Conservation (phyloP, 2,797 vertebrate genomes). For the Tapera naevia region DNA sequence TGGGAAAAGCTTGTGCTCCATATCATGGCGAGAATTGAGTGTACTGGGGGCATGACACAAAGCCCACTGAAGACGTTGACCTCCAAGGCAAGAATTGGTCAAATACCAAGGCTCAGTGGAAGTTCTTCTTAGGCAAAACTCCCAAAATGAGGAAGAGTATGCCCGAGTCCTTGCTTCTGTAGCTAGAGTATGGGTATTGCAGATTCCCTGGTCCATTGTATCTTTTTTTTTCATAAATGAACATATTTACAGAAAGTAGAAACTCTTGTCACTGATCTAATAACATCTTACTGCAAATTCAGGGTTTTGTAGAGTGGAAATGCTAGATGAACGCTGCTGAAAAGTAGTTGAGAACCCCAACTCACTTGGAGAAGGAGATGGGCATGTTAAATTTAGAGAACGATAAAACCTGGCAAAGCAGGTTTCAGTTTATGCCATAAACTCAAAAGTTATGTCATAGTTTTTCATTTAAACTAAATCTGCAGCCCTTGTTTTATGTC, state of each 20-base stretch:
- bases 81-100: not conserved
- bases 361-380: not conserved
- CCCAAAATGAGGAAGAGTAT: not conserved
- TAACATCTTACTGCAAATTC: not conserved
- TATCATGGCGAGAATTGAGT: not conserved
- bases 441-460: conserved; percentile 55
- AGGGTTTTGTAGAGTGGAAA: not conserved
- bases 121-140: not conserved
- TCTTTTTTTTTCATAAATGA: not conserved
- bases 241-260: not conserved
- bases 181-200: not conserved
- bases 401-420: not conserved
- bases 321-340: not conserved
- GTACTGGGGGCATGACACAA: not conserved
- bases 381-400: not conserved
- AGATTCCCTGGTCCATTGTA: not conserved
- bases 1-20: not conserved
- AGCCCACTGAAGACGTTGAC: not conserved
- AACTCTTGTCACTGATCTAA: not conserved
- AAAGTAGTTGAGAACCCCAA: not conserved
- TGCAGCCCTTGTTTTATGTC: conserved; percentile 75
- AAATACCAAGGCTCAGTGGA: not conserved
- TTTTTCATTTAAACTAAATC: conserved; percentile 71
- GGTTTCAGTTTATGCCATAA: conserved; percentile 50
- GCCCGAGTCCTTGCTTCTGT: fast-evolving